Conservation (phyloP, 1,140 invertebrate genomes). For the Penaeus indicus region DNA sequence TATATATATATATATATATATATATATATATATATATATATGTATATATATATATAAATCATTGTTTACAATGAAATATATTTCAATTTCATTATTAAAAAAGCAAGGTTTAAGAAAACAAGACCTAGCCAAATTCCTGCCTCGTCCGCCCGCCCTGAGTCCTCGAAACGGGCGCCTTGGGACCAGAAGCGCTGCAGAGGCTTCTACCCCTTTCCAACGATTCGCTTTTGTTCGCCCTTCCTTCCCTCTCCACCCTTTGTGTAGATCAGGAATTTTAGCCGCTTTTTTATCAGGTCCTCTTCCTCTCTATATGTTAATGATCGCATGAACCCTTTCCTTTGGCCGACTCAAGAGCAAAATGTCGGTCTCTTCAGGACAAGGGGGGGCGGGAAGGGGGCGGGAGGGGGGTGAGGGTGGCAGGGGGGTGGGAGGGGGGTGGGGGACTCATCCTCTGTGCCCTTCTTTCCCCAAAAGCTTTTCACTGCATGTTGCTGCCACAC, state of each 20-base stretch:
- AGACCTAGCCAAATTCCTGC: too few species aligned
- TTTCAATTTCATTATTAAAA: too few species aligned
- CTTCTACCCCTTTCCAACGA: slow-evolving; percentile 47
- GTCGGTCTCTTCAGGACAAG: slow-evolving; percentile 30
- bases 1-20: too few species aligned
- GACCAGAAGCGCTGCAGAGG: background rate
- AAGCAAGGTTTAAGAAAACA: too few species aligned
- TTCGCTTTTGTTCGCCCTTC: slow-evolving; percentile 58
- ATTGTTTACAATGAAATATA: too few species aligned
- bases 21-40: too few species aligned
- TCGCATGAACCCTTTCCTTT: slow-evolving; percentile 56
- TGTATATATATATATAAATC: too few species aligned
- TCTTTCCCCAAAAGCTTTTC: background rate
- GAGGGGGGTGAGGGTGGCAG: background rate
- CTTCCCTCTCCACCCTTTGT: slow-evolving; percentile 60
- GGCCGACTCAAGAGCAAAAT: slow-evolving; percentile 45
- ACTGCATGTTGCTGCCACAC: too few species aligned
- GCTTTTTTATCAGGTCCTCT: slow-evolving; percentile 41
- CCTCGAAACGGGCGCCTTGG: too few species aligned
- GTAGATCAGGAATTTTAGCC: slow-evolving; percentile 60
- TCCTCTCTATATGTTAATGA: slow-evolving; percentile 60
- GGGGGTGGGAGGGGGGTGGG: background rate
- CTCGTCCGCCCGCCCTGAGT: too few species aligned
- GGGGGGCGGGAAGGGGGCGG: too few species aligned
- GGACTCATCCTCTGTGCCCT: slow-evolving; percentile 31